A percentile compares a stretch with the other conserved stretches of the same genome.
Evolutionary conservation across 2,797 vertebrate species (phyloP).

Genomic region (Myiothlypis chrysogaster): DNA sequence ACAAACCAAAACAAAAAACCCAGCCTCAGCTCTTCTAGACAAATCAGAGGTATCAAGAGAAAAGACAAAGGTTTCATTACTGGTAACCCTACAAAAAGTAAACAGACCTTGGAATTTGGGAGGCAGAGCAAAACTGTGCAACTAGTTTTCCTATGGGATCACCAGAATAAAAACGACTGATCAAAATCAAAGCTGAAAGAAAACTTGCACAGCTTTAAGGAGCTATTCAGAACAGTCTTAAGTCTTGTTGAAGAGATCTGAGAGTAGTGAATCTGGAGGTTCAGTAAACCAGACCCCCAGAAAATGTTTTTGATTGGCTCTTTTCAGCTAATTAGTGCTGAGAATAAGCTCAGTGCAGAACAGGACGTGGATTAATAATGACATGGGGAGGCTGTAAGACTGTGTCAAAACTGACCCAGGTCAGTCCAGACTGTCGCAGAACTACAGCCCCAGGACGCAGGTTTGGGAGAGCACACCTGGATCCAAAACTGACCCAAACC

Average conservation of each 20-base stretch:
- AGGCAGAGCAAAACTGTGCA: background rate
- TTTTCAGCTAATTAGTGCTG: background rate
- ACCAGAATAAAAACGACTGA: background rate
- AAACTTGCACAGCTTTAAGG: background rate
- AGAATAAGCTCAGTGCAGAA: background rate
- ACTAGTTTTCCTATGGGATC: background rate
- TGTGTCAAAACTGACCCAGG: background rate
- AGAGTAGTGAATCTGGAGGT: background rate
- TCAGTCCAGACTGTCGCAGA: background rate
- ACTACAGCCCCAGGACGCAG: background rate
- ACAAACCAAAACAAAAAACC: background rate
- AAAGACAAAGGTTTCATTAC: background rate
- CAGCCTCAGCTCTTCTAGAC: background rate
- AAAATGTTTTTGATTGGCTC: background rate
- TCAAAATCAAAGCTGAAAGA: background rate
- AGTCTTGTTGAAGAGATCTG: background rate
- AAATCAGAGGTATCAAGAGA: background rate
- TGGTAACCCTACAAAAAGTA: background rate
- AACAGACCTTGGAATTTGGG: background rate
- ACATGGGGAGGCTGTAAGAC: background rate
- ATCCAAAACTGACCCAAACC: background rate
- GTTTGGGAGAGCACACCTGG: background rate
- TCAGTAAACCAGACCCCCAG: background rate
- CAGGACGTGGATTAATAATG: fast-evolving
- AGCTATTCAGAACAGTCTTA: background rate